phyloP scores from a whole-genome alignment of 2,797 vertebrate genomes.

The Leptodactylus fallax region DNA sequence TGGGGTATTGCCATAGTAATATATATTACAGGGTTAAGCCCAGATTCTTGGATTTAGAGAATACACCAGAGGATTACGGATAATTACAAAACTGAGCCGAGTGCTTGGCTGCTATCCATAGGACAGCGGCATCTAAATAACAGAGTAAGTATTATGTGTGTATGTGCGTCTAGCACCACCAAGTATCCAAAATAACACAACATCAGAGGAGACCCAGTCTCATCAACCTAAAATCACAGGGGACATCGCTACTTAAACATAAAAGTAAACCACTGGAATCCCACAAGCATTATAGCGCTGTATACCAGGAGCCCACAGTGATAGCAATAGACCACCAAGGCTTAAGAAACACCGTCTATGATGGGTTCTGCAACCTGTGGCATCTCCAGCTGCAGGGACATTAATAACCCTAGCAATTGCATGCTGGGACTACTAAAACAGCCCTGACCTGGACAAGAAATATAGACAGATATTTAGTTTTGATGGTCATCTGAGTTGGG shows the following conservation, averaged over 20 bases:
- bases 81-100: constrained; percentile 34
- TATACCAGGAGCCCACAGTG: neutral
- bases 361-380: neutral
- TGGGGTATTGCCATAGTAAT: neutral
- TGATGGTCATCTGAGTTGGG: too few species aligned
- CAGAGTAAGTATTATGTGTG: neutral
- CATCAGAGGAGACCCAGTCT: neutral
- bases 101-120: neutral
- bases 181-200: neutral
- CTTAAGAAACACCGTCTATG: neutral
- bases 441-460: too few species aligned
- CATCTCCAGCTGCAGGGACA: neutral
- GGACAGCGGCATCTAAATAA: neutral
- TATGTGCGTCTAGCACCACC: too few species aligned
- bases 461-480: too few species aligned
- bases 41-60: constrained; percentile 12
- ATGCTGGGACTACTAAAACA: neutral
- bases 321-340: neutral
- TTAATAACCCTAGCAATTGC: neutral
- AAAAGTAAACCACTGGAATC: constrained; percentile 21
- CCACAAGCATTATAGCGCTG: neutral
- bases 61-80: constrained; percentile 22
- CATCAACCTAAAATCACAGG: neutral
- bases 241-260: neutral
- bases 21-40: constrained; percentile 15